phyloP scores from a whole-genome alignment of 2,113 vertebrate genomes.

The Aspiorhynchus laticeps region DNA sequence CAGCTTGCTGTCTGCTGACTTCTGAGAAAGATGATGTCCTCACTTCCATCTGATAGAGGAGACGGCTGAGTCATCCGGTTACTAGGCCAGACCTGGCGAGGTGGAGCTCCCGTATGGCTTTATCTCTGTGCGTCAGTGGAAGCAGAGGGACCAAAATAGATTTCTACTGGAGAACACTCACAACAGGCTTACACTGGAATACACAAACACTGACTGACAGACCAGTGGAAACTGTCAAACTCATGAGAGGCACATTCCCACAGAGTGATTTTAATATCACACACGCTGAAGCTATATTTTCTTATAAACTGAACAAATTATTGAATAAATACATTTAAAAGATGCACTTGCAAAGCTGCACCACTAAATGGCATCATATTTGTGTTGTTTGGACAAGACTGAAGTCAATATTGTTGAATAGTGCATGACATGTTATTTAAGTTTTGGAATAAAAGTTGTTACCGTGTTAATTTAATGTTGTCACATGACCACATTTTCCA shows the following conservation, averaged over 20 bases:
- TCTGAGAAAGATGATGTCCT: conserved; percentile 2
- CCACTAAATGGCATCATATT: neutral
- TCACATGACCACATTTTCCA: neutral
- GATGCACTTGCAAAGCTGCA: neutral
- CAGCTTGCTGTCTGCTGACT: neutral
- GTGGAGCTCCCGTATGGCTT: neutral
- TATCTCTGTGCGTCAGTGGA: conserved; percentile 35
- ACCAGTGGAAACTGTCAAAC: neutral
- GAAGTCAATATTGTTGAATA: neutral
- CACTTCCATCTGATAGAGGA: neutral
- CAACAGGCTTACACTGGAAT: neutral
- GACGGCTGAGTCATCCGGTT: neutral
- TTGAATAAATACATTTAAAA: neutral
- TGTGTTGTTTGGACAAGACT: neutral
- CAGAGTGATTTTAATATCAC: neutral
- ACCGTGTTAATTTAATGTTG: neutral
- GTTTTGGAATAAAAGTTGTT: neutral
- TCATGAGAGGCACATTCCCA: too few relatives aligned
- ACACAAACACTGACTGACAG: neutral
- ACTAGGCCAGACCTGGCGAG: neutral
- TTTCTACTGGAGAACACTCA: neutral
- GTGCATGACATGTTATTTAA: neutral
- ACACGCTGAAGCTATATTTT: neutral
- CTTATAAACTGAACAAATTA: neutral
- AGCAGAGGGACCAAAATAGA: conserved; percentile 7